phyloP scores from a whole-genome alignment of 2,797 vertebrate genomes.

The Chrosomus eos region DNA sequence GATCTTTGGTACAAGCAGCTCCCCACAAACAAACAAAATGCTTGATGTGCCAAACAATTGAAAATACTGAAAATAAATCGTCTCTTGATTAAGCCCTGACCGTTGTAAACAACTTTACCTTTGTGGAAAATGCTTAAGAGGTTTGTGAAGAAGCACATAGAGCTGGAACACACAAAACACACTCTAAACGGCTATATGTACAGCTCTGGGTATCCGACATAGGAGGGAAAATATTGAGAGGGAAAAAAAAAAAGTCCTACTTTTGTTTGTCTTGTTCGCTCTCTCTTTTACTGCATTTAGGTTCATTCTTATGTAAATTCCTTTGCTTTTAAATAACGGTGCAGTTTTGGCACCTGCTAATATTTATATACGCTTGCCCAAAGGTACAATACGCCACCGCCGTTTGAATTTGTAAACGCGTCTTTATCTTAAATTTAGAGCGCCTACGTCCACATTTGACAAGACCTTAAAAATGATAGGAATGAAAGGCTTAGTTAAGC shows the following conservation, averaged over 20 bases:
- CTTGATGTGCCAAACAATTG: slow-evolving; percentile 63
- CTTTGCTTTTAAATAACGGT: slow-evolving; percentile 77
- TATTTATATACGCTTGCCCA: slow-evolving; percentile 79
- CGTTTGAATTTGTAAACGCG: slow-evolving; percentile 53
- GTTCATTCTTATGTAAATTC: slow-evolving; percentile 81
- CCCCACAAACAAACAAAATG: slow-evolving; percentile 70
- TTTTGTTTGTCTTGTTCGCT: slow-evolving; percentile 59
- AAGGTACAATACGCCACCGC: slow-evolving; percentile 85
- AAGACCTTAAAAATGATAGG: slow-evolving; percentile 22
- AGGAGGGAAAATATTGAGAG: slow-evolving; percentile 62
- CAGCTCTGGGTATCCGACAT: slow-evolving; percentile 83
- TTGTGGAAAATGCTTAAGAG: slow-evolving; percentile 53
- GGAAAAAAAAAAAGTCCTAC: slow-evolving; percentile 74
- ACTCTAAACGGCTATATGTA: slow-evolving; percentile 73
- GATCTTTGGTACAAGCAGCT: slow-evolving; percentile 81
- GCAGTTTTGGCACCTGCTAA: slow-evolving; percentile 82
- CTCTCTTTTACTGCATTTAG: slow-evolving; percentile 75
- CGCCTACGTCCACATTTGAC: slow-evolving; percentile 17
- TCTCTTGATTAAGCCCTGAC: slow-evolving; percentile 52
- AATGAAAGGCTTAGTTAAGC: slow-evolving; percentile 26
- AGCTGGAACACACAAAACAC: slow-evolving; percentile 55
- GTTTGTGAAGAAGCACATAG: slow-evolving; percentile 43
- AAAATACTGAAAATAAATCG: slow-evolving; percentile 54
- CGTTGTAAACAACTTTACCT: slow-evolving; percentile 59
- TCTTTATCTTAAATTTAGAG: slow-evolving; percentile 13